Conservation (phyloP, 1,140 invertebrate genomes). For the Tenebrio molitor region DNA sequence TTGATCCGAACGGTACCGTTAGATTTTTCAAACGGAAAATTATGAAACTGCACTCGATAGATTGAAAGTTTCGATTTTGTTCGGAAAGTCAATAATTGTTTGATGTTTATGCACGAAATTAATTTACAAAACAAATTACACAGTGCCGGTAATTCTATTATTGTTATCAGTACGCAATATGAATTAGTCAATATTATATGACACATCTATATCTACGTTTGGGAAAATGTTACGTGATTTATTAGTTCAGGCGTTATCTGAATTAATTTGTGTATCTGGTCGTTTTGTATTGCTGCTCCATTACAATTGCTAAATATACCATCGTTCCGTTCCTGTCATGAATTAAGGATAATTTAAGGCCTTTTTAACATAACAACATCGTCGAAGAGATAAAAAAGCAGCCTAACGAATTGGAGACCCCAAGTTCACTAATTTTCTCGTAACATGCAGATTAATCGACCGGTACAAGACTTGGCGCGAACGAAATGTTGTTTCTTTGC, state of each 20-base stretch:
- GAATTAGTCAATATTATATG: slow-evolving; percentile 44
- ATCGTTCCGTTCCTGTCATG: slow-evolving; percentile 7
- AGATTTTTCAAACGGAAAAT: no score
- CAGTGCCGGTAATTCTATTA: slow-evolving; percentile 40
- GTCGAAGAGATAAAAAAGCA: background rate
- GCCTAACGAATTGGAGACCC: background rate
- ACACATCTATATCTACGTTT: slow-evolving; percentile 35
- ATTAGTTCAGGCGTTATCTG: slow-evolving; percentile 39
- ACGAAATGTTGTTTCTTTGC: background rate
- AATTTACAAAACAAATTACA: slow-evolving; percentile 43
- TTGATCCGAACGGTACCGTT: background rate
- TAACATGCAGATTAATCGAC: slow-evolving; percentile 17
- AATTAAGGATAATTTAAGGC: slow-evolving; percentile 20
- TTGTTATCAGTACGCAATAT: slow-evolving; percentile 43
- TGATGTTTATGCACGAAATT: slow-evolving; percentile 36
- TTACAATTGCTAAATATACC: slow-evolving; percentile 30
- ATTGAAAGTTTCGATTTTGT: background rate
- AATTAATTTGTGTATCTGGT: slow-evolving; percentile 35
- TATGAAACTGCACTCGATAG: background rate
- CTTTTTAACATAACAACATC: slow-evolving; percentile 21
- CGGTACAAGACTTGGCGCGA: background rate
- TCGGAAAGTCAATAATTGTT: slow-evolving; percentile 5
- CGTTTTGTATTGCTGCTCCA: slow-evolving; percentile 27
- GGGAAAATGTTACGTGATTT: slow-evolving; percentile 44
- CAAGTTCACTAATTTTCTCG: slow-evolving; percentile 12